These are phyloP conservation scores for Bufo gargarizans DNA, from an alignment of 2,113 vertebrate genomes.

Conservation along the genomic window DNA sequence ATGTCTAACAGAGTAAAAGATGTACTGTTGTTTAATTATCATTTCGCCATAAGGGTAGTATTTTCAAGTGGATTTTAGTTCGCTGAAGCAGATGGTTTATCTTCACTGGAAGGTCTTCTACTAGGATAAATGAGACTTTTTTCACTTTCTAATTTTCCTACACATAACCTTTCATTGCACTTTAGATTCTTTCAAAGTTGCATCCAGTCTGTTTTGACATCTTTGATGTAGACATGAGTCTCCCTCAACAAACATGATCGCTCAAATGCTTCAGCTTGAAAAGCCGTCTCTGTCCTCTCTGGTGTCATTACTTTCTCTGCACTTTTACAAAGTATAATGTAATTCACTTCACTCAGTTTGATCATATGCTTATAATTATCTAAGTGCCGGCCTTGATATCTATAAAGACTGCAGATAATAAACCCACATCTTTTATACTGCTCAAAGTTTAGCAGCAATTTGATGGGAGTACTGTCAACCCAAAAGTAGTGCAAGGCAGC, in stretches of 20 bases:
- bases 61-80: constrained; percentile 78
- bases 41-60: constrained; percentile 74
- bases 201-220: constrained; percentile 79
- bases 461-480: background rate
- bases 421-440: constrained; percentile 61
- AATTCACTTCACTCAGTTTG: constrained; percentile 69
- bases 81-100: constrained; percentile 81
- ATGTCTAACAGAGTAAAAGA: constrained; percentile 62
- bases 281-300: constrained; percentile 75
- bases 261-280: constrained; percentile 78
- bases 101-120: constrained; percentile 73
- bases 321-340: constrained; percentile 68
- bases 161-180: constrained; percentile 71
- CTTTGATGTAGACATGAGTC: constrained; percentile 78
- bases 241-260: constrained; percentile 79
- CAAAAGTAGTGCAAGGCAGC: background rate
- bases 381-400: constrained; percentile 73
- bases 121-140: constrained; percentile 80
- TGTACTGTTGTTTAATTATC: constrained; percentile 69
- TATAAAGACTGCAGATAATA: constrained; percentile 63
- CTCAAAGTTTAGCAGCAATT: background rate
- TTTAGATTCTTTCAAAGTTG: constrained; percentile 74
- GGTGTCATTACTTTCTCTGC: constrained; percentile 76
- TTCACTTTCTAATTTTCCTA: constrained; percentile 66
- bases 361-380: constrained; percentile 72